Base-by-base conservation (phyloP, 2,888 invertebrate species). In the Atherix ibis region DNA sequence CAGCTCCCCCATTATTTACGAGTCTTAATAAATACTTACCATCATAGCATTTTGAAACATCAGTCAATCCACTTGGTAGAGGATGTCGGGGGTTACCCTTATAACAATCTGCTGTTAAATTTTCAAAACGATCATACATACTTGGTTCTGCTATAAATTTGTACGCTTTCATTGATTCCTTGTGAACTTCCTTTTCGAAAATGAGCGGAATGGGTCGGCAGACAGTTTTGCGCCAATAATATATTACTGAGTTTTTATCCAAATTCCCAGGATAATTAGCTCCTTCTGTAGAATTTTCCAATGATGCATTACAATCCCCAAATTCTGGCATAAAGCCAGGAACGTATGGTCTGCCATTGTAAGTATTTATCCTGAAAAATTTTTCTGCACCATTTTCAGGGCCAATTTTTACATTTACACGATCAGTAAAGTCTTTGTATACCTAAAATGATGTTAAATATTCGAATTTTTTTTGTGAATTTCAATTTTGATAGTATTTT, bases 261-360 rank as follows among this genome's bases (percentile, higher is more conserved):
- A 80, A 48, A 25, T 62, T 62, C 43, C 78, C 78, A 1, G 68
- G 67, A 46, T 68, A 65, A 2, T 54, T 43, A 1, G 76, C 70
- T 0, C 80, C 81, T 53, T 80, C 81, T 0, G 76, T 72, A 0
- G 77, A 68, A 4, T 70, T 70, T 16, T 56, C 56, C 4, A 78
- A 59, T 10, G 65, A 64, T 40, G 75, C 72, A 36, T 68, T 66
- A 49, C 73, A 74, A 6, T 48, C 50, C 46, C 68, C 58, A 2
- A 16, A 26, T 37, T 46, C 45, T 4, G 43, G 43, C 5, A 65
- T 58, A 49, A 66, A 74, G 40, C 67, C 67, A 10, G 71, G 70
- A 5, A 77, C 48, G 32, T 66, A 63, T 0, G 65, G 59, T 1
- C 62, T 54, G 1, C 74, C 73, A 24, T 66, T 58, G 43, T 68